Evolutionary conservation across 2,113 vertebrate genomes (phyloP), one percentile per base, ranked within the genome.

Genomic region (Thalassarche chlororhynchos): DNA sequence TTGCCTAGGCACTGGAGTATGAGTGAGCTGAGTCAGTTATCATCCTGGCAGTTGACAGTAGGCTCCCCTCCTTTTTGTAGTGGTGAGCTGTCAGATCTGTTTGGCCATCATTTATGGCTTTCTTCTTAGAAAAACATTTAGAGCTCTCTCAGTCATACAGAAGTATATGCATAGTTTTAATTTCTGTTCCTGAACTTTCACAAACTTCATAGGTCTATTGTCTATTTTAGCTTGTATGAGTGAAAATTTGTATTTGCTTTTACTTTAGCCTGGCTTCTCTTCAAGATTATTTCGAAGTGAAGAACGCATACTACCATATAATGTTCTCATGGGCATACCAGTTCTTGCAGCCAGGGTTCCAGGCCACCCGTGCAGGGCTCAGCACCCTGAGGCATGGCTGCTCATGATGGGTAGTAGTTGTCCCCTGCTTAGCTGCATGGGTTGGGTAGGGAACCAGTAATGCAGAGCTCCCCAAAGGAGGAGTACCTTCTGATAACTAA

Each of bases 121-220:
- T 36, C 57, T 54, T 82, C 17, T 66, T 44, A 71, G 42, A 44
- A 64, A 40, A 95, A 38, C 9, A 25, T 42, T 54, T 34, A 38
- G 12, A 55, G 9, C 7, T 71, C 38, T 93, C 66, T 82, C 23
- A 68, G 21, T 84, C 6, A 11, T 46, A 14, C 18, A 34, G 31
- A 89, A 64, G 12, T 61, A 36, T 40, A 44, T 28, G 10, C 3
- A 2, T 16, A 44, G 9, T 66, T 87, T 58, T 29, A 36, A 40
- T 81, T 95, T 61, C 11, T 75, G 5, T 66, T 89, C 10, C 55
- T 81, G 54, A 78, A 31, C 42, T 75, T 79, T 20, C 17, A 51
- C 25, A 46, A 40, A 69, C 8, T 70, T 82, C 36, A 38, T 5
- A 24, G 0, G 0, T 19, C 20, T 74, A 0, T 75, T 88, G 12